phyloP scores from a whole-genome alignment of 2,797 vertebrate genomes.

The Numenius phaeopus region DNA sequence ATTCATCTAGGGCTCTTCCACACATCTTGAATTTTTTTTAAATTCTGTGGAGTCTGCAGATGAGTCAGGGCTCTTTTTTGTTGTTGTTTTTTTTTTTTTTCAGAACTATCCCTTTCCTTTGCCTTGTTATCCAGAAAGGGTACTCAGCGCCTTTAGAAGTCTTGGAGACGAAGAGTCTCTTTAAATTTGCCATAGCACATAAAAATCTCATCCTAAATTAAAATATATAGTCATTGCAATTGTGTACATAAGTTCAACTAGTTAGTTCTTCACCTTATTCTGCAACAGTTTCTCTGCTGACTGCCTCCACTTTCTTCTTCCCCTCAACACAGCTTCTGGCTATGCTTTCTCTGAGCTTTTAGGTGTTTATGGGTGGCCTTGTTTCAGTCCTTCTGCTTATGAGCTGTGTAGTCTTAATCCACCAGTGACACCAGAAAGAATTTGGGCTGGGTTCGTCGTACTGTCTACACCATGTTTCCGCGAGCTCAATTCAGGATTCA shows the following conservation, averaged over 20 bases:
- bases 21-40: not conserved
- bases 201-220: not conserved
- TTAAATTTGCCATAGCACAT: not conserved
- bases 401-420: not conserved
- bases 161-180: not conserved
- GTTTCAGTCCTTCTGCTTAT: not conserved
- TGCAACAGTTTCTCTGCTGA: not conserved
- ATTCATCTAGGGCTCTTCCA: not conserved
- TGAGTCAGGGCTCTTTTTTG: accelerated
- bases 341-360: not conserved
- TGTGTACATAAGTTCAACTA: not conserved
- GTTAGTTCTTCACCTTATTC: not conserved
- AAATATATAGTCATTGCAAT: not conserved
- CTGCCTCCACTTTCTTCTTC: not conserved
- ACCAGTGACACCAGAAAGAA: not conserved
- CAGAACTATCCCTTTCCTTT: not conserved
- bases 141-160: not conserved
- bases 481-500: not conserved
- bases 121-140: not conserved
- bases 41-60: not conserved
- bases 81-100: too few relatives aligned
- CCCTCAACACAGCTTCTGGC: not conserved
- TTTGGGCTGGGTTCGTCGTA: not conserved
- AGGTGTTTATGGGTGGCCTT: not conserved
- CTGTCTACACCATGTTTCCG: not conserved